A percentile compares a stretch with the other conserved stretches of the same genome.
Conservation (phyloP, 1,140 invertebrate genomes). For the Dufourea novaeangliae region DNA sequence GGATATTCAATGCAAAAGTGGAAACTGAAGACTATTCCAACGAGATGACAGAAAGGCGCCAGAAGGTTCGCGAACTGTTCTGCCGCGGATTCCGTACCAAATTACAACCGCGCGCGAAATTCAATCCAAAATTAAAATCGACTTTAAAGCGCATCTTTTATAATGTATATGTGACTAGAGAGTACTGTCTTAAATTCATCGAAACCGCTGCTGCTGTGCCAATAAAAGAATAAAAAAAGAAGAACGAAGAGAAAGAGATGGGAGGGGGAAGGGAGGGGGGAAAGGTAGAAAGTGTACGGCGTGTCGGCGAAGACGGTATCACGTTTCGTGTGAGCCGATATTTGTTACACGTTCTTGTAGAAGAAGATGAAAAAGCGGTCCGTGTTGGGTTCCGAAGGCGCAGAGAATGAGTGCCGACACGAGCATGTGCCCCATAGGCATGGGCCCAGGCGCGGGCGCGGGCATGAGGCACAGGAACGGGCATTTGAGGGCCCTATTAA, state of each 20-base stretch:
- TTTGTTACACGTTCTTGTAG: constrained; percentile 68
- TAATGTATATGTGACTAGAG: constrained; percentile 36
- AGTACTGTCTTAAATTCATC: constrained; percentile 53
- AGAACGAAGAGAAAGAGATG: background rate
- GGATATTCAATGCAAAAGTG: background rate
- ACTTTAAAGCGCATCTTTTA: constrained; percentile 49
- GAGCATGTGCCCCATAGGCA: background rate
- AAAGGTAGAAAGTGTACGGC: constrained; percentile 48
- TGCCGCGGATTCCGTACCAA: background rate
- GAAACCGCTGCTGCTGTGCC: constrained; percentile 25
- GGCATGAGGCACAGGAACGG: constrained; percentile 44
- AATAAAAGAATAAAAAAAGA: constrained; percentile 16
- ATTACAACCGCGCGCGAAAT: constrained; percentile 39
- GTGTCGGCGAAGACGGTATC: constrained; percentile 63
- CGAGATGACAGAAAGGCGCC: background rate
- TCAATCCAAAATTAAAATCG: constrained; percentile 51
- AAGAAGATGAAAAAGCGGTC: constrained; percentile 66
- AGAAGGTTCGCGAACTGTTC: background rate
- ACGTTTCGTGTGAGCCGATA: constrained; percentile 67
- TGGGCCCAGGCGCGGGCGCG: background rate
- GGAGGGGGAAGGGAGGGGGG: background rate
- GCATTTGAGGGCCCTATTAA: constrained; percentile 69
- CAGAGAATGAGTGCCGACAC: background rate
- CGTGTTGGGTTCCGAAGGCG: constrained; percentile 32
- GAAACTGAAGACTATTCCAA: background rate